These are phyloP conservation scores for Arbacia lixula DNA, from an alignment of 53 echinoderm and acorn worm genomes.

Conservation along the genomic window DNA sequence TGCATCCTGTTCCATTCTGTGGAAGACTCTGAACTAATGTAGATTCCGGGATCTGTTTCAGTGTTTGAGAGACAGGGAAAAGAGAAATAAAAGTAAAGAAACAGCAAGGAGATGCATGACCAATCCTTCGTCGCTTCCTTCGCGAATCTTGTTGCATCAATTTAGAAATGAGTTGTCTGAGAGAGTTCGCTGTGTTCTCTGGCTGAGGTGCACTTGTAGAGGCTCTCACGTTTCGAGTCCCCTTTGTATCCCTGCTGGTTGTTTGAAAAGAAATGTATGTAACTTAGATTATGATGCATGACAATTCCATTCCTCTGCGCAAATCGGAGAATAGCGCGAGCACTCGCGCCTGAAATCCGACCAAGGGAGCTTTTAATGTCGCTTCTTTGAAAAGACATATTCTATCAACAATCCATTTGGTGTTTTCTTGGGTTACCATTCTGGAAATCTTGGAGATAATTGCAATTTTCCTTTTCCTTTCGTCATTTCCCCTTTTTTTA, in stretches of 20 bases:
- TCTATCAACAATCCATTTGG: conserved; percentile 45
- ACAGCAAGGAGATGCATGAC: conserved; percentile 2
- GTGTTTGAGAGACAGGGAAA: no score
- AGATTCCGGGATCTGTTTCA: conserved; percentile 29
- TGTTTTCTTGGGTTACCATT: conserved; percentile 31
- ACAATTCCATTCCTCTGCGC: conserved; percentile 38
- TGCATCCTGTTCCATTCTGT: no score
- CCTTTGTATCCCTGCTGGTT: background rate
- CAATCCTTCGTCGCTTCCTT: conserved; percentile 13
- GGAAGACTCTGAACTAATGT: no score
- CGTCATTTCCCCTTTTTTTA: background rate
- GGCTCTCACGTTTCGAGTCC: conserved; percentile 20
- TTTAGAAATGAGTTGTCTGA: conserved; percentile 39
- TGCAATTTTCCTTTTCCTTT: background rate
- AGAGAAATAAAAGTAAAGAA: conserved; percentile 16
- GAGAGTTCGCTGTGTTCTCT: background rate
- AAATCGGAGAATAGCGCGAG: conserved; percentile 20
- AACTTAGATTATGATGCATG: conserved; percentile 31
- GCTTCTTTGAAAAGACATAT: conserved; percentile 31
- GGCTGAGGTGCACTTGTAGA: background rate
- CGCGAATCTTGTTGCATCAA: conserved; percentile 26
- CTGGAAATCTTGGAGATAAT: conserved; percentile 1
- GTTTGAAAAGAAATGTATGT: conserved; percentile 31
- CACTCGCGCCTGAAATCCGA: conserved; percentile 40
- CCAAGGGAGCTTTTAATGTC: conserved; percentile 27